Evolutionary conservation across 1,140 invertebrate species (phyloP).

Genomic region (Triops longicaudatus): DNA sequence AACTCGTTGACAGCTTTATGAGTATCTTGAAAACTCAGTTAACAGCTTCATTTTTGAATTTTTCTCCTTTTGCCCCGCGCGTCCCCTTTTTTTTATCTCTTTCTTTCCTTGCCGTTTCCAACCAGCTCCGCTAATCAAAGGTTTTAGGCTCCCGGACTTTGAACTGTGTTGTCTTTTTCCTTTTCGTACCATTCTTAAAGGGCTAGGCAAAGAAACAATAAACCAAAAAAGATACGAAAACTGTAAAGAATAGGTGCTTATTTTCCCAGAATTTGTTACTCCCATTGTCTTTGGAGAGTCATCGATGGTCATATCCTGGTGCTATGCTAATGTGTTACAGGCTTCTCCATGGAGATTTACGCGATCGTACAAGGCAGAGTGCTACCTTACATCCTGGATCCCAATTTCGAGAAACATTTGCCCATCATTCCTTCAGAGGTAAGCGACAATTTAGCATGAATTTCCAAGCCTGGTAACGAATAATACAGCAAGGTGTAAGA

Average conservation of each 20-base stretch:
- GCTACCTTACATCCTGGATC: constrained; percentile 72
- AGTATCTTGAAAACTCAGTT: background rate
- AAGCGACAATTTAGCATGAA: constrained; percentile 33
- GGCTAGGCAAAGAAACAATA: background rate
- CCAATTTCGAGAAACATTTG: constrained; percentile 76
- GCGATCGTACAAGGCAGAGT: constrained; percentile 78
- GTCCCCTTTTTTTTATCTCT: constrained; percentile 19
- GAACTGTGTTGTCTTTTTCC: no score
- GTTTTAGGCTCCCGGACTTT: background rate
- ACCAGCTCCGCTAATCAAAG: background rate
- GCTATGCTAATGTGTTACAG: constrained; percentile 40
- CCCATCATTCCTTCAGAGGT: constrained; percentile 85
- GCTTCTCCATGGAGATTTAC: constrained; percentile 76
- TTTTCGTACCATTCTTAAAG: background rate
- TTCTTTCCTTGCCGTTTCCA: background rate
- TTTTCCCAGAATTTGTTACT: background rate
- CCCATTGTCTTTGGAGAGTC: background rate
- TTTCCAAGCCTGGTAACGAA: background rate
- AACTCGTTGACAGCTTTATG: background rate
- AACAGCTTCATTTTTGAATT: background rate
- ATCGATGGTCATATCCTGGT: constrained; percentile 12
- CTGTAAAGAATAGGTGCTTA: background rate
- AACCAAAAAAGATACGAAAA: background rate
- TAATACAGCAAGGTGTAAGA: no score
- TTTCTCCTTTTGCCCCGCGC: background rate